These are phyloP conservation scores for Magallana gigas DNA, from an alignment of 1,140 invertebrate species.

Conservation along the genomic window DNA sequence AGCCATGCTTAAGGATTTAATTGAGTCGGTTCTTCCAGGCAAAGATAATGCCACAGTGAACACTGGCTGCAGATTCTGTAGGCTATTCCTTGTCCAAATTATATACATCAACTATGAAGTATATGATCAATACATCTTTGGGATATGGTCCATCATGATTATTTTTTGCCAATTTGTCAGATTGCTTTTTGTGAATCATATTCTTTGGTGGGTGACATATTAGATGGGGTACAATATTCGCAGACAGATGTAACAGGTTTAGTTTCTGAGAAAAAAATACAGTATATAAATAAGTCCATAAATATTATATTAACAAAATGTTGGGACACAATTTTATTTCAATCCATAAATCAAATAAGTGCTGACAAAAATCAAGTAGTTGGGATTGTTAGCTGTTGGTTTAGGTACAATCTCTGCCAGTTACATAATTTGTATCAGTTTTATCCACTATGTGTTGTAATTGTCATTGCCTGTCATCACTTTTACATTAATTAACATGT, in stretches of 20 bases:
- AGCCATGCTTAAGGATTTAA: conserved; percentile 2
- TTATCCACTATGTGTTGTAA: neutral
- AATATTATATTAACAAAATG: no score
- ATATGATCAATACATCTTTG: conserved; percentile 17
- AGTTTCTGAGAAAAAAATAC: no score
- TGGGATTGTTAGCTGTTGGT: no score
- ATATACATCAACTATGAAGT: conserved; percentile 9
- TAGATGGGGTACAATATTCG: no score
- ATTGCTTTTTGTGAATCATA: neutral
- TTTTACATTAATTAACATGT: neutral
- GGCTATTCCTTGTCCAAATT: conserved; percentile 1
- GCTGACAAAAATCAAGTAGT: no score
- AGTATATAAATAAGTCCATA: no score
- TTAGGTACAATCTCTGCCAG: no score
- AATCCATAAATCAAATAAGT: no score
- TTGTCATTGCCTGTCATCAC: neutral
- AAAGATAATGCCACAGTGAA: neutral
- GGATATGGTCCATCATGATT: neutral
- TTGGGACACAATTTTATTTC: no score
- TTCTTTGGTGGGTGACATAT: neutral
- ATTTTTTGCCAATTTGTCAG: conserved; percentile 29
- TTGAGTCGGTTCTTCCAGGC: neutral
- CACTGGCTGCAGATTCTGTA: neutral
- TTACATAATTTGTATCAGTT: conserved; percentile 6
- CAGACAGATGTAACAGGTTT: no score